Base-by-base conservation (phyloP, 2,888 invertebrate species). In the Dorcus parallelipipedus region DNA sequence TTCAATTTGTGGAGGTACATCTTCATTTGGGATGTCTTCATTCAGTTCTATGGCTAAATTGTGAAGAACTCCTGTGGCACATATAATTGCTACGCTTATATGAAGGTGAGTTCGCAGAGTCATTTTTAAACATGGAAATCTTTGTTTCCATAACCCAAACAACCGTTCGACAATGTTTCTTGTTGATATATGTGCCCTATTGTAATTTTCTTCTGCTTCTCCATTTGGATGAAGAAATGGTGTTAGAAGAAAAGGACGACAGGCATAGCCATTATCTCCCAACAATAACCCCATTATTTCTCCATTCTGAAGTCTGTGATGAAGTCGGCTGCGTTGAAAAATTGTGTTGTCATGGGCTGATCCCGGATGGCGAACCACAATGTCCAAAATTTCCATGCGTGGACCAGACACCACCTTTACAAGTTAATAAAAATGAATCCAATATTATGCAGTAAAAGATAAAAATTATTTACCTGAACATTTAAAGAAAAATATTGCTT, bases 181-280 rank as follows among this genome's bases (percentile, higher is more conserved):
- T 14, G 62, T 65, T 3, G 10, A 10, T 4, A 52, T 60, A 49
- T 65, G 63, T 3, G 58, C 49, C 23, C n/a, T 41, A 49, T 64
- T 64, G 45, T 64, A 64, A 23, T 41, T 33, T 9, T 26, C 45
- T 49, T 63, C 63, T 26, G 10, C 10, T 9, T 26, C 10, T 7
- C 10, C 38, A 10, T 33, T 20, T 20, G 65, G 64, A 33, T 61
- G 20, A 10, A 59, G 39, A 8, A 66, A 26, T 39, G 65, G 65
- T 38, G 65, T 66, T 40, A 64, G 53, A 48, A 66, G 45, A 53
- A 66, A 64, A 33, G 43, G 52, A 17, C 58, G 52, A 54, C 61
- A 63, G 3, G 60, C 52, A 63, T 67, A 67, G 39, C 65, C 61
- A 64, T 63, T 64, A 58, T 61, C 67, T n/a, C 64, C 63, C 26